Conservation (phyloP, 2,113 vertebrate genomes). For the Mastomys natalensis region DNA sequence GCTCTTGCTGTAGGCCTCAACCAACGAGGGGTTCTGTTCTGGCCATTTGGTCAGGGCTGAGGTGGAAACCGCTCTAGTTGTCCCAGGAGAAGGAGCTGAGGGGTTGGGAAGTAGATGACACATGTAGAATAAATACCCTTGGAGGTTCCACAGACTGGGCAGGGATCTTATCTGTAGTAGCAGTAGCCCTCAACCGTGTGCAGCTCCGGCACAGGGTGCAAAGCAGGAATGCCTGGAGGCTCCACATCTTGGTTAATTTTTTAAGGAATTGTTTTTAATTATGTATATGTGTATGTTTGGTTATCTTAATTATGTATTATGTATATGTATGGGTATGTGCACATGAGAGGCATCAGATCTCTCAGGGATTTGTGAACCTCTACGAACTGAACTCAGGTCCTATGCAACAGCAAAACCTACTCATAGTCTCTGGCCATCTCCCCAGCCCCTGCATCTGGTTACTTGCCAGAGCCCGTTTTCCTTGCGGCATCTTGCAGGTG, state of each 20-base stretch:
- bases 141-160: background rate
- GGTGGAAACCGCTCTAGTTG: background rate
- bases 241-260: no score
- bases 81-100: background rate
- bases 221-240: background rate
- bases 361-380: background rate
- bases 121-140: background rate
- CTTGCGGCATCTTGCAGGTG: no score
- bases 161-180: no score
- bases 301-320: background rate
- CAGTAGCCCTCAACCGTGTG: no score
- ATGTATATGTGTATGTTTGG: background rate
- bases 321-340: background rate
- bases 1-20: background rate
- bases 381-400: background rate
- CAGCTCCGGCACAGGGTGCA: background rate
- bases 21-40: background rate
- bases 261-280: background rate
- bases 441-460: background rate
- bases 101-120: background rate
- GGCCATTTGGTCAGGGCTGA: background rate
- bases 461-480: no score
- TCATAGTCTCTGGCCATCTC: background rate
- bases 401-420: background rate
- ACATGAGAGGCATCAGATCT: background rate